These are phyloP conservation scores for Ceratina japonica DNA, from an alignment of 1,140 invertebrate species.

Conservation along the genomic window DNA sequence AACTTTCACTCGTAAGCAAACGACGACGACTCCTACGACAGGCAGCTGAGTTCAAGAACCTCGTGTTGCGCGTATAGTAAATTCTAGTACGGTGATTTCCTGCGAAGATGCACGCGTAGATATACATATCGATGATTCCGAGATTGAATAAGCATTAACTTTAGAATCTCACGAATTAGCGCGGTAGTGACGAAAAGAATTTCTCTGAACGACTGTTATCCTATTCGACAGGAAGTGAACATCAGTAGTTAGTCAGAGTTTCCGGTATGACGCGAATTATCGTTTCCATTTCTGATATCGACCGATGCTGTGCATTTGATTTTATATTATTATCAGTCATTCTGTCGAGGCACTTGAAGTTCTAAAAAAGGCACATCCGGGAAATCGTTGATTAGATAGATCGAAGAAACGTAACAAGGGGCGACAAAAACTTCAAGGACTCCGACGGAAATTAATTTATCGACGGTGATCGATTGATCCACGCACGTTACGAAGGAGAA, in stretches of 20 bases:
- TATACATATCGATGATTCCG: too few relatives aligned
- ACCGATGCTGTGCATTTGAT: not conserved
- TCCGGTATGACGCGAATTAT: constrained; percentile 1
- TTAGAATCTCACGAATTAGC: too few relatives aligned
- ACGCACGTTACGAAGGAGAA: not conserved
- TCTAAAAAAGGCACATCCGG: constrained; percentile 47
- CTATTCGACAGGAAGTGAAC: not conserved
- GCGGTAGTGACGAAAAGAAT: not conserved
- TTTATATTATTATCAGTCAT: not conserved
- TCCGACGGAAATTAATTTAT: constrained; percentile 36
- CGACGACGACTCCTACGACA: constrained; percentile 36
- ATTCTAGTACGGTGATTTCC: constrained; percentile 39
- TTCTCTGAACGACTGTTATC: not conserved
- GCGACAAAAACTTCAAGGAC: not conserved
- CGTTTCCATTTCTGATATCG: not conserved
- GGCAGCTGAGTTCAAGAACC: constrained; percentile 66
- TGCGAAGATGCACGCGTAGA: not conserved
- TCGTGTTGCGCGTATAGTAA: not conserved
- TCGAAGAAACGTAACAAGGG: constrained; percentile 16
- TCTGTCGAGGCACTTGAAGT: constrained; percentile 35
- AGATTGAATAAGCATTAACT: too few relatives aligned
- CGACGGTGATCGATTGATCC: constrained; percentile 15
- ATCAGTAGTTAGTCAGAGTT: too few relatives aligned
- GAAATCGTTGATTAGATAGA: constrained; percentile 53
- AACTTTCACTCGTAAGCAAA: constrained; percentile 69